A percentile compares a stretch with the other conserved stretches of the same genome.
Conservation (phyloP, 1,140 invertebrate species). For the Pachypeltis micranthus region DNA sequence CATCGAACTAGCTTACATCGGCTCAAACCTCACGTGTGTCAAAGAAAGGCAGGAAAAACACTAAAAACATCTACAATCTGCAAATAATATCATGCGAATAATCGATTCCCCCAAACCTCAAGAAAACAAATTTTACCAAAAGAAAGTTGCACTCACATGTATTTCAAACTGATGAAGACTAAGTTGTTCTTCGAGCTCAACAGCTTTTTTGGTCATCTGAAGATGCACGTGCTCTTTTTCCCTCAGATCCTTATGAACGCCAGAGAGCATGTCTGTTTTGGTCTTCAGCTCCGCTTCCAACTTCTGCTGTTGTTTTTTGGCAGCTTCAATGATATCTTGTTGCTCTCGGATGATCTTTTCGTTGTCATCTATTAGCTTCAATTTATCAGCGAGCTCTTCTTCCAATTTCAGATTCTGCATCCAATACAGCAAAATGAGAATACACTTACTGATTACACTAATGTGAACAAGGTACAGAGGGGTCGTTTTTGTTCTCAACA, state of each 20-base stretch:
- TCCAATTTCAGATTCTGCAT: not conserved
- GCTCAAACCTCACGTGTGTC: no score
- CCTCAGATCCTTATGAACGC: not conserved
- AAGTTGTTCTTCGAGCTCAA: constrained; percentile 3
- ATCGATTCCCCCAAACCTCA: no score
- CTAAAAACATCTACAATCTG: no score
- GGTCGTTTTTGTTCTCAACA: no score
- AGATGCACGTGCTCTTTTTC: not conserved
- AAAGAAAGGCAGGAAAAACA: no score
- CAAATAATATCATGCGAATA: no score
- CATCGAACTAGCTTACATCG: no score
- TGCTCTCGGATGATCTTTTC: not conserved
- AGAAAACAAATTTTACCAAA: not conserved
- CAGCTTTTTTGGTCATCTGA: constrained; percentile 8
- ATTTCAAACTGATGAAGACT: not conserved
- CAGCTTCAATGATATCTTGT: not conserved
- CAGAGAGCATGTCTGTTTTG: not conserved
- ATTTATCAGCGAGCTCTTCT: not conserved
- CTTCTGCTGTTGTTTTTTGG: not conserved
- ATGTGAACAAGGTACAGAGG: no score
- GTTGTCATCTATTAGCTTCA: not conserved
- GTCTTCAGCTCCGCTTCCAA: not conserved
- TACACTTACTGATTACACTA: no score
- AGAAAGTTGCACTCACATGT: not conserved
- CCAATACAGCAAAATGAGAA: not conserved